Evolutionary conservation across 2,888 invertebrate genomes (phyloP), one percentile per base, ranked within the genome.

Genomic region (Drosophila lutescens): DNA sequence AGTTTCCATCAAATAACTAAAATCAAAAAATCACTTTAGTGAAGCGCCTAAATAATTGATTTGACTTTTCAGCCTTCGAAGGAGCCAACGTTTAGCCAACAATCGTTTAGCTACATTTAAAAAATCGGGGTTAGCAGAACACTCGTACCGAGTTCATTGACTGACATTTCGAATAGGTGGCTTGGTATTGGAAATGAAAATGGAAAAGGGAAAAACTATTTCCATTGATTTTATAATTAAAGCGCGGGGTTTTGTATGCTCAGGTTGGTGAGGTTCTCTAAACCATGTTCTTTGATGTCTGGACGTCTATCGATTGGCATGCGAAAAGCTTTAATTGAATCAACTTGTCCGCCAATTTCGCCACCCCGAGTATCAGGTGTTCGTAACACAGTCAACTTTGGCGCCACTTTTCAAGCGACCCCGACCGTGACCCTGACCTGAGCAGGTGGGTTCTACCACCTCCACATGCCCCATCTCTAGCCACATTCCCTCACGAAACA

Each of bases 281-380:
- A 34, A 34, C 12, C 5, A 20, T 7, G 17, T 36, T 34, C 63
- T 63, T 57, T 68, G 57, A 62, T 55, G 55, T 54, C 47, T 17
- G 47, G 46, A 26, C 26, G 26, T 0, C 50, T 61, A 76, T 80
- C 43, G 78, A 79, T 79, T 79, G 32, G 43, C 43, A 8, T 9
- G 49, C 32, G n/a, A 58, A 55, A 26, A 50, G 58, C 51, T 47
- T 70, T 80, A 77, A 84, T 84, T 78, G 79, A 78, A 80, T 75
- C 62, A 79, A 69, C 57, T 58, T 70, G 75, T 67, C 67, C 46
- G 65, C 71, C 50, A 54, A 79, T 40, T 40, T 20, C 26, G 15
- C 32, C 36, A 26, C 30, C 59, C 12, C 46, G 12, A 23, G 59
- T 43, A 34, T 74, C 76, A 75, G 46, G 15, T 15, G 46, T 10